Evolutionary conservation across 2,888 invertebrate species (phyloP).

Genomic region (Plagiodera versicolora): DNA sequence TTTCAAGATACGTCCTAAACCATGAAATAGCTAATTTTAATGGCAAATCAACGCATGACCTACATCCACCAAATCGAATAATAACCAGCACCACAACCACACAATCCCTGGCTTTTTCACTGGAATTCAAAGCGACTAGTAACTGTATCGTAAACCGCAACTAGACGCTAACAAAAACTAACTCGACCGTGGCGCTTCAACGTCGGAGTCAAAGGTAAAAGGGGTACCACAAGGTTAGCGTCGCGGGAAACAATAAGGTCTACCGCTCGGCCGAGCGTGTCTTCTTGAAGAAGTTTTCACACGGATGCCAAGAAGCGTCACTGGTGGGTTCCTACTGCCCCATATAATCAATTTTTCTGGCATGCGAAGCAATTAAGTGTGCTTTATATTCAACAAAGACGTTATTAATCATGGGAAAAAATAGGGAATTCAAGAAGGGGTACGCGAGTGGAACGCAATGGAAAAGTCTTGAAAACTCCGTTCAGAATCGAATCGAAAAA

Average conservation of each 20-base stretch:
- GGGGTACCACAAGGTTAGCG: slow-evolving; percentile 43
- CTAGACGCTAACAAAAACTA: slow-evolving; percentile 11
- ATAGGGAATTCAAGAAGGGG: slow-evolving; percentile 1
- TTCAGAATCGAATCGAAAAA: too few species aligned
- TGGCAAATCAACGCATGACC: slow-evolving; percentile 1
- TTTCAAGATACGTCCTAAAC: not conserved
- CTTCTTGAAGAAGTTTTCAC: slow-evolving; percentile 41
- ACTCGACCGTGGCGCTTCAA: slow-evolving; percentile 27
- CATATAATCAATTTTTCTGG: slow-evolving; percentile 42
- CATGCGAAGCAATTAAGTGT: slow-evolving; percentile 14
- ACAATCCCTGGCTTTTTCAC: not conserved
- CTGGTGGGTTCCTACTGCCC: slow-evolving; percentile 45
- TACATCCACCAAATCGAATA: slow-evolving; percentile 4
- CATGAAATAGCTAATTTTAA: not conserved
- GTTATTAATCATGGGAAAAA: slow-evolving; percentile 24
- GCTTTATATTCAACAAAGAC: slow-evolving; percentile 12
- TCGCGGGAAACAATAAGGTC: slow-evolving; percentile 43
- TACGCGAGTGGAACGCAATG: slow-evolving; percentile 6
- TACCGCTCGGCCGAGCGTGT: slow-evolving; percentile 47
- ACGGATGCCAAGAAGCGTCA: slow-evolving; percentile 41
- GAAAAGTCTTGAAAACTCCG: too few species aligned
- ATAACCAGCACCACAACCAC: slow-evolving; percentile 4
- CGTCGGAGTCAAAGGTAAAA: slow-evolving; percentile 34
- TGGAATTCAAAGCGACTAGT: not conserved
- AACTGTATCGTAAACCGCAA: slow-evolving; percentile 16